Evolutionary conservation across 2,888 invertebrate genomes (phyloP).

Genomic region (Lycocerus yunnanus): DNA sequence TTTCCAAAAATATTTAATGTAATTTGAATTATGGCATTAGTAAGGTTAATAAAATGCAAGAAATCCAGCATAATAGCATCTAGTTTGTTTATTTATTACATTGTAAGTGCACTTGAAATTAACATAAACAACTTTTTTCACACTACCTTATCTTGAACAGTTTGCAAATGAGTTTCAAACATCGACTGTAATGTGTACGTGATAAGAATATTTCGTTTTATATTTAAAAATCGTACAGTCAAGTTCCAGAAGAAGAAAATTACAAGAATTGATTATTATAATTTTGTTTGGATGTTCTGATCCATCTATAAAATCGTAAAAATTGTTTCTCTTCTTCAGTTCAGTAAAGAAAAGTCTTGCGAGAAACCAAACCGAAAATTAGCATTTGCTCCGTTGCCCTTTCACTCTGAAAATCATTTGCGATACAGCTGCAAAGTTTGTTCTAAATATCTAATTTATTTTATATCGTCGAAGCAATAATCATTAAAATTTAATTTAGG

Average conservation of each 20-base stretch:
- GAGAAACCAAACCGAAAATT: too few species aligned
- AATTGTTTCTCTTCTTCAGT: not conserved
- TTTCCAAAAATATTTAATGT: not conserved
- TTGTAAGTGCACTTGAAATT: not conserved
- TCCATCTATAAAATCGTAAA: not conserved
- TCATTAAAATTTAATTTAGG: not conserved
- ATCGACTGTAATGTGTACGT: not conserved
- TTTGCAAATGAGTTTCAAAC: not conserved
- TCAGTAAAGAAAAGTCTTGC: not conserved
- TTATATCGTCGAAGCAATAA: not conserved
- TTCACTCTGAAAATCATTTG: not conserved
- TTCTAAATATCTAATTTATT: not conserved
- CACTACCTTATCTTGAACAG: not conserved
- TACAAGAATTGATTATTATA: not conserved
- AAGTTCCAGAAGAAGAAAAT: not conserved
- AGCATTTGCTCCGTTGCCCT: not conserved
- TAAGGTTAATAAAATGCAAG: not conserved
- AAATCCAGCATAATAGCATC: not conserved
- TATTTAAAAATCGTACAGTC: not conserved
- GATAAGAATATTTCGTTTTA: not conserved
- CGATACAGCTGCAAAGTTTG: not conserved
- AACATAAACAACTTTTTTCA: not conserved
- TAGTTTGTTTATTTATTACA: not conserved
- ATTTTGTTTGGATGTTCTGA: not conserved
- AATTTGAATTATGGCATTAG: not conserved